Base-by-base conservation (phyloP, 1,140 invertebrate species). In the Proales similis region DNA sequence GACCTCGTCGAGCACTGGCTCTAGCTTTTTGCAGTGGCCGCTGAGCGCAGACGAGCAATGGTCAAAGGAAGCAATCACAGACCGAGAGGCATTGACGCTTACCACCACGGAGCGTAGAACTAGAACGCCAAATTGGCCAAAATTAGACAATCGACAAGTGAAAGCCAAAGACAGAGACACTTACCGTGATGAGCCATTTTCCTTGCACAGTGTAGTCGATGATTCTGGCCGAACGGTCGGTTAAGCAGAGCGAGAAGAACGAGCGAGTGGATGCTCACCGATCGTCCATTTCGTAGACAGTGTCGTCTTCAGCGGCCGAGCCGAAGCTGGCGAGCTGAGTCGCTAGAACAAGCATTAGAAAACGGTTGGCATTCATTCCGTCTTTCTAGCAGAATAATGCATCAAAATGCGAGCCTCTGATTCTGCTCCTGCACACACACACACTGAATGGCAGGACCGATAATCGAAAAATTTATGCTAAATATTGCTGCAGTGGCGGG, bases 61-160 rank as follows among this genome's bases (percentile, higher is more conserved):
- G 24, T 20, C 29, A 19, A 5, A 2, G 27, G n/a, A 3, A 19
- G 42, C n/a, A 33, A 33, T 27, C 4, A 14, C 2, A 48, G 30
- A 24, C 4, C 22, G 39, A 4, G 24, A 24, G n/a, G n/a, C n/a
- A n/a, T n/a, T 2, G 4, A 22, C n/a, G 26, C 7, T 24, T 57
- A 57, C 51, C 51, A 57, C 51, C 51, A 57, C 17, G 51, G 51
- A 12, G 51, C 51, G 45, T 57, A 57, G 45, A 57, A 57, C 51
- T n/a, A n/a, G n/a, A n/a, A n/a, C n/a, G n/a, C n/a, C n/a, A n/a
- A n/a, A 42, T 57, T 36, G 14, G 14, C 9, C 14, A 9, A 9
- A 9, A 36, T 36, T 36, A 36, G 9, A 36, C 9, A 36, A 36
- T 36, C 14, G 14, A 36, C 9, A 36, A 9, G 9, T 36, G 33